Base-by-base conservation (phyloP, 1,140 invertebrate genomes). In the Maconellicoccus hirsutus region DNA sequence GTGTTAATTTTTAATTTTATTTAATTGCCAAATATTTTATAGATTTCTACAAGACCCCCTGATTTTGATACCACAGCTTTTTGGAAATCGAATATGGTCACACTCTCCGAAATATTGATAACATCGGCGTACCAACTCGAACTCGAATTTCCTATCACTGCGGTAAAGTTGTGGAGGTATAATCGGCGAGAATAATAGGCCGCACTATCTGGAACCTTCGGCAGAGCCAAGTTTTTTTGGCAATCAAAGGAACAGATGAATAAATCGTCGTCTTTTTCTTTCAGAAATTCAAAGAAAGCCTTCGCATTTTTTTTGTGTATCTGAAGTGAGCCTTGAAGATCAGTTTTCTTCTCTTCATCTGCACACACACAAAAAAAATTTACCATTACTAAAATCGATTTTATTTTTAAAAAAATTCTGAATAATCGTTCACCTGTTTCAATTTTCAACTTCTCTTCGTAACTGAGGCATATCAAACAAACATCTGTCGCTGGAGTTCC, bases 131-230 rank as follows among this genome's bases (percentile, higher is more conserved):
- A 59, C 23, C n/a, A 8, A 26, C 19, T 33, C 19, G 6, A 39
- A 73, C 77, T 77, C 22, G 77, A 80, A 69, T 22, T 70, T 21
- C 77, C 79, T 26, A 63, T 22, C 7, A 78, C 76, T 19, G 78
- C 73, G 22, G 77, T 77, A 59, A 80, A 78, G 73, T 79, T 79
- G 70, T 79, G 77, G 19, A 75, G 73, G 71, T 79, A 79, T 8
- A 79, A 12, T 72, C 80, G 76, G 16, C 77, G 70, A 4, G 52
- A 73, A 74, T 79, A 80, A 70, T 79, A 80, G 0, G 77, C 73
- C 14, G 71, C 19, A 59, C 77, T 78, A 72, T 76, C 76, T 59
- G 75, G 73, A 12, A 78, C 52, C 75, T 76, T 76, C 14, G 77
- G 77, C 19, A 78, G 38, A 16, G 72, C 63, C 23, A 73, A 72